Evolutionary conservation across 2,888 invertebrate species (phyloP), one percentile per base, ranked within the genome.

Genomic region (Dendrolimus houi): DNA sequence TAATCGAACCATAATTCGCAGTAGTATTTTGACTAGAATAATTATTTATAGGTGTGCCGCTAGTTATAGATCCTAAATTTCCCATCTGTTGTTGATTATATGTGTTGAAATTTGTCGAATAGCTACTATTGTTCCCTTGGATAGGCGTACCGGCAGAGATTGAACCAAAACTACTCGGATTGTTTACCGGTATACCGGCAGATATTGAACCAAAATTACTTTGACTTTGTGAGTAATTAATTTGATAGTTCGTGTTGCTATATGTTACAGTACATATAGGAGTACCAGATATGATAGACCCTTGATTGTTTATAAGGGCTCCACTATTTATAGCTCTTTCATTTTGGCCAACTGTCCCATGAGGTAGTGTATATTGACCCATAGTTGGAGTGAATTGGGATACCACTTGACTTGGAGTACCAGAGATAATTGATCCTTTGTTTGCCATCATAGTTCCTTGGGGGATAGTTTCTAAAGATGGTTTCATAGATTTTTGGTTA

Each of bases 381-480:
- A 69, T 61, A 2, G 59, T 52, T 0, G 71, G 74, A 0, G 72
- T 71, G 53, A 62, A 74, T 0, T 75, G 72, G 1, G 70, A 63
- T 1, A 59, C 63, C 0, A 67, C 70, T 57, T 70, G 70, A 42
- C 65, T 67, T 0, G 71, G 67, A 0, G 68, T 69, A 0, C 72
- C 73, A 2, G 69, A 64, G 53, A 61, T 65, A 12, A 72, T 71
- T 0, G 70, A 78, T 0, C 83, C 83, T 59, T 77, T 75, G 0
- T 64, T 69, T 0, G 74, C 74, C 72, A 85, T 84, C 40, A 86
- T 72, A 13, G 74, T 79, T 1, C 87, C 87, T 60, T 88, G 87
- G 0, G 86, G 85, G 64, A 89, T 87, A 1, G 88, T 87, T 66
- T 87, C 85, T 14, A 87, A 60, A 1, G 74, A 71, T 0, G 79